Percentiles rank a stretch among this genome's conserved stretches.
These are phyloP conservation scores for Cheilosia urbana DNA, from an alignment of 2,888 invertebrate genomes.

Conservation along the genomic window DNA sequence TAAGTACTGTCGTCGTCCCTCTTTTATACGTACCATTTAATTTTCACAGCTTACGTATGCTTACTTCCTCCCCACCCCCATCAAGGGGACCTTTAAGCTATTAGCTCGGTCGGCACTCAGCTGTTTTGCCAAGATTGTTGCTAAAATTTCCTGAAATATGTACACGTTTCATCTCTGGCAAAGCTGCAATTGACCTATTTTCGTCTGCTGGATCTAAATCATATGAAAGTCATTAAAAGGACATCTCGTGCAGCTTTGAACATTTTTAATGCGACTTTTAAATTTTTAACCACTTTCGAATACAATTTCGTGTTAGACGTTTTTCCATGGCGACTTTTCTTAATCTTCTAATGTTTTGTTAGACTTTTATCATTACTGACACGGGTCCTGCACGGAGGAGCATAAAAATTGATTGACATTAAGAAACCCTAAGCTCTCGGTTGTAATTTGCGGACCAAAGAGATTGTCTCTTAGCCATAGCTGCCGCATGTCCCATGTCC, in stretches of 20 bases:
- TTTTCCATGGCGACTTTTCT: conserved; percentile 6
- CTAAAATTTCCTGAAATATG: not conserved
- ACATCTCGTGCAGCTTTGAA: conserved; percentile 18
- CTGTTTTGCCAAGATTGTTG: conserved; percentile 3
- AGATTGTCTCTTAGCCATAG: conserved; percentile 12
- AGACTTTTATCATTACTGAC: conserved; percentile 33
- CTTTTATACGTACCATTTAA: no score
- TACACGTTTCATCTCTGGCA: not conserved
- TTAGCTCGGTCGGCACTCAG: not conserved
- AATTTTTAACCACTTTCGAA: conserved; percentile 14
- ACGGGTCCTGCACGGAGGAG: conserved; percentile 6
- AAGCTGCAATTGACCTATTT: conserved; percentile 18
- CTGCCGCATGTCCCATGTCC: conserved; percentile 7
- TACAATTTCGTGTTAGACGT: not conserved
- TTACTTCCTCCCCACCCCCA: not conserved
- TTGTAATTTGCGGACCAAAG: conserved; percentile 5
- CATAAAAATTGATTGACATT: conserved; percentile 56
- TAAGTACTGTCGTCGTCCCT: no score
- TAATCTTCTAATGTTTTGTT: conserved; percentile 42
- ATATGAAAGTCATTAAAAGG: conserved; percentile 14
- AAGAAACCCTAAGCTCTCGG: conserved; percentile 26
- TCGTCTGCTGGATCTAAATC: conserved; percentile 3
- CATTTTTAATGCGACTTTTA: conserved; percentile 17
- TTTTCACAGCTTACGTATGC: not conserved
- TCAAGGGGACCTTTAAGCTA: not conserved